Evolutionary conservation across 92 coral and sea anemone species (phyloP).

Genomic region (Parazoanthus atlanticus): DNA sequence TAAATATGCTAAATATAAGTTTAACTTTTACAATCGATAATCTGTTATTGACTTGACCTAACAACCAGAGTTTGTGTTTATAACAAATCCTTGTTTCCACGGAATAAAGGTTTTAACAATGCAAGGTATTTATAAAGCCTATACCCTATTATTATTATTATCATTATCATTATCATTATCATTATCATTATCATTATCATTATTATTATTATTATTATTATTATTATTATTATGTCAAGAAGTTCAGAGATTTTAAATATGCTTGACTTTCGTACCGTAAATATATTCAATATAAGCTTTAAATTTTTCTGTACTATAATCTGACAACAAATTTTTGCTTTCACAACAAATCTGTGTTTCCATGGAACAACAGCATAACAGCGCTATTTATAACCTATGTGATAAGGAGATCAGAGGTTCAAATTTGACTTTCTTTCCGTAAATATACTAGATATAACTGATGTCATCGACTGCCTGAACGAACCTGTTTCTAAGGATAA

Average conservation of each 20-base stretch:
- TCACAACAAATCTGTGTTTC: background rate
- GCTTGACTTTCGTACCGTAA: no score
- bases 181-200: no score
- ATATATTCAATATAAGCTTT: no score
- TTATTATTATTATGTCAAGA: no score
- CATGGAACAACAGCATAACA: background rate
- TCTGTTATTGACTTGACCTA: background rate
- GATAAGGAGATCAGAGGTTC: background rate
- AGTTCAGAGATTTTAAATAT: background rate
- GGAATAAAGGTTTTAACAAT: background rate
- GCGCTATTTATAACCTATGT: background rate
- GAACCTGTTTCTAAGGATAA: background rate
- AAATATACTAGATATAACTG: no score
- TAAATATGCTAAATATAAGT: background rate
- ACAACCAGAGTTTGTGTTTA: background rate
- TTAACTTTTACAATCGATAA: background rate
- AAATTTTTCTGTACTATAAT: no score
- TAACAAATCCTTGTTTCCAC: background rate
- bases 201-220: no score
- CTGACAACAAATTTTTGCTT: background rate
- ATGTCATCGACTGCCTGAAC: background rate
- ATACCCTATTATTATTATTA: no score
- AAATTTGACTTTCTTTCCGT: background rate
- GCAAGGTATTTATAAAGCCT: background rate
- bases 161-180: no score